Evolutionary conservation across 2,113 vertebrate species (phyloP), one percentile per base, ranked within the genome.

Genomic region (Lycocorax pyrrhopterus): DNA sequence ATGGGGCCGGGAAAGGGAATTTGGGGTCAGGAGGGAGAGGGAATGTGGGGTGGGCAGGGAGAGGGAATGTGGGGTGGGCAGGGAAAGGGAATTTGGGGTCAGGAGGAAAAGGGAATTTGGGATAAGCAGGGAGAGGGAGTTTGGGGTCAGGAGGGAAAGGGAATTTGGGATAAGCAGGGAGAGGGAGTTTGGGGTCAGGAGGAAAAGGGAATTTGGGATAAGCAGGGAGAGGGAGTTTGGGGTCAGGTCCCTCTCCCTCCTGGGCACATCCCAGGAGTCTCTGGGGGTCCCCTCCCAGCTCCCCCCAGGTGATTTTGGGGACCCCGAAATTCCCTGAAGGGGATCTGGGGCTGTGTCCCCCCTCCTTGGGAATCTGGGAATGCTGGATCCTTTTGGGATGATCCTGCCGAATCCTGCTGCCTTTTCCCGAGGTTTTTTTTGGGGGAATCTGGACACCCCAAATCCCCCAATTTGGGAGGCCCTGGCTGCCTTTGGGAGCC

Each of bases 311-410:
- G 55, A n/a, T 56, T 56, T 10, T 58, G 55, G 21, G 33, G 56
- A 58, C 33, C 21, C 33, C 33, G 2, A 58, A 58, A 58, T n/a
- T n/a, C 33, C 55, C 55, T 10, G 21, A n/a, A n/a, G 14, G 33
- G 29, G 29, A 32, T 21, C 32, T 18, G 23, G 41, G 59, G 7
- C 41, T 10, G 66, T 7, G 47, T 22, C 7, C 13, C 14, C 51
- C 44, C 10, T 7, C 17, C 6, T 3, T 1, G 30, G n/a, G 22
- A 41, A 59, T 32, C n/a, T 13, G 62, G 73, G 73, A 37, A 20
- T 3, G 16, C 37, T 5, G 33, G 43, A 41, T 2, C 20, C 41
- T 13, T 0, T 4, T 1, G 2, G 2, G 56, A 22, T 5, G n/a
- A 18, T 39, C 46, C 37, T 26, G 26, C 32, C 52, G 23, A 35